phyloP scores from a whole-genome alignment of 2,888 invertebrate genomes.

The Malacosoma neustria region DNA sequence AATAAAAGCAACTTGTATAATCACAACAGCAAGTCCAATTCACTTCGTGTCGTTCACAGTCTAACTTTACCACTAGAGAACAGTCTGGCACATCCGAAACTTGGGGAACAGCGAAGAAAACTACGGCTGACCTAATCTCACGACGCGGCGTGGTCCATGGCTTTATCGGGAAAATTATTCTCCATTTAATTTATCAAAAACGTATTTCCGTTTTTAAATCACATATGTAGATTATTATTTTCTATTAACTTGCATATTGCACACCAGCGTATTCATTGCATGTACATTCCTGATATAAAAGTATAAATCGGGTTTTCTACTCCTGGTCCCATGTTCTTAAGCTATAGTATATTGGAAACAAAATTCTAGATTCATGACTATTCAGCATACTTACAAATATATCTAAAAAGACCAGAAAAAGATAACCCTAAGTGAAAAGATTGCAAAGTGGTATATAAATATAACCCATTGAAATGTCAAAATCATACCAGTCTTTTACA shows the following conservation, averaged over 20 bases:
- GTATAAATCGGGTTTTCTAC: neutral
- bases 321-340: neutral
- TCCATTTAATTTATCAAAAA: too few relatives aligned
- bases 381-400: too few relatives aligned
- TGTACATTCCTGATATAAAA: neutral
- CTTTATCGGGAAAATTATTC: constrained; percentile 50
- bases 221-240: too few relatives aligned
- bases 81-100: constrained; percentile 71
- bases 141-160: constrained; percentile 47
- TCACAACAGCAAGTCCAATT: constrained; percentile 64
- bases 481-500: too few relatives aligned
- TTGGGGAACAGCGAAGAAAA: constrained; percentile 66
- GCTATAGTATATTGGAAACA: too few relatives aligned
- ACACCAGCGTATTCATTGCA: neutral
- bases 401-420: neutral
- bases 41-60: constrained; percentile 59
- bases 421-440: neutral
- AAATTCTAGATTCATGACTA: too few relatives aligned
- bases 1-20: constrained; percentile 71
- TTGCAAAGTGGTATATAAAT: too few relatives aligned
- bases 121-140: constrained; percentile 66
- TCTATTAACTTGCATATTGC: constrained; percentile 8
- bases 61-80: constrained; percentile 66
- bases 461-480: too few relatives aligned
- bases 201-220: too few relatives aligned